These are phyloP conservation scores for Leptopterna dolabrata DNA, from an alignment of 2,888 invertebrate species.

Conservation along the genomic window DNA sequence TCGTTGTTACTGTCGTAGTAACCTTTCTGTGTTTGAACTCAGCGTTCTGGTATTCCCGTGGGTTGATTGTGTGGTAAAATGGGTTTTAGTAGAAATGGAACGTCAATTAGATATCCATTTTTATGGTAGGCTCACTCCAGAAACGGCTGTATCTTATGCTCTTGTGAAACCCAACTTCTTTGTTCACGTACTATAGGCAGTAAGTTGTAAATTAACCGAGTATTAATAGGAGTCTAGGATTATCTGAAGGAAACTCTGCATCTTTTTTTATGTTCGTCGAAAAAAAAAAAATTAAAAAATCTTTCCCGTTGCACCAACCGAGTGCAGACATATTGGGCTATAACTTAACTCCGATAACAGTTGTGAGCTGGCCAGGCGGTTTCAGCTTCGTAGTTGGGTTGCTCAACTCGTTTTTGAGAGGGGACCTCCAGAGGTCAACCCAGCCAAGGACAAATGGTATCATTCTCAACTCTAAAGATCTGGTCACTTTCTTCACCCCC, in stretches of 20 bases:
- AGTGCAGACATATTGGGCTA: background rate
- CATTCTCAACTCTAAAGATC: background rate
- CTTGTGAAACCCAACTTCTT: background rate
- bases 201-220: background rate
- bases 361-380: background rate
- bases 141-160: background rate
- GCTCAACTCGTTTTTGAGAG: conserved; percentile 16
- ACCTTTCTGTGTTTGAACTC: too few species aligned
- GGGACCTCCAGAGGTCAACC: background rate
- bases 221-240: background rate
- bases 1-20: too few species aligned
- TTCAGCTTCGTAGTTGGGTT: background rate
- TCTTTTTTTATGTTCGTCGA: background rate
- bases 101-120: background rate
- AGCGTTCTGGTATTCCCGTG: background rate
- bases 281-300: background rate
- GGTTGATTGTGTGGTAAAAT: background rate
- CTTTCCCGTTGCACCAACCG: background rate
- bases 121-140: background rate
- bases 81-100: background rate
- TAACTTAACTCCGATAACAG: conserved; percentile 5
- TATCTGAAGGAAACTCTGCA: background rate
- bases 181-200: background rate
- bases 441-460: conserved; percentile 6
- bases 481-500: conserved; percentile 12